These are phyloP conservation scores for Tipula helvola DNA, from an alignment of 2,888 invertebrate species.

Conservation along the genomic window DNA sequence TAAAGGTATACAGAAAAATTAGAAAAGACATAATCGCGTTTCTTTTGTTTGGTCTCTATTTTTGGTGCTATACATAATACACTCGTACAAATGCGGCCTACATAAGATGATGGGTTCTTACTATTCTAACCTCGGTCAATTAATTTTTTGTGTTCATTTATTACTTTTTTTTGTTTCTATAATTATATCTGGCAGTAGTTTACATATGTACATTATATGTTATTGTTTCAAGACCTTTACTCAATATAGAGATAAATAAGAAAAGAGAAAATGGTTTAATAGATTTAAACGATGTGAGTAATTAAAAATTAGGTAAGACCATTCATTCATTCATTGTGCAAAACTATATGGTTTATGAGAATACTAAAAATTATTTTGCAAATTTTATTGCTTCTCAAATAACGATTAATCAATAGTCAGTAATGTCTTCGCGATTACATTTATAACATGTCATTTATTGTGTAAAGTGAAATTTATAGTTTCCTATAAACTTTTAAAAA, in stretches of 20 bases:
- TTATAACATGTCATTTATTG: not conserved
- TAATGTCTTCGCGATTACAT: not conserved
- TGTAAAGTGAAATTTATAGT: not conserved
- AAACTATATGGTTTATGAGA: not conserved
- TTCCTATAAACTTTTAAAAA: not conserved
- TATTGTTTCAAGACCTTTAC: not conserved
- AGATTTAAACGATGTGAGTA: not conserved
- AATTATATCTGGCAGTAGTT: not conserved
- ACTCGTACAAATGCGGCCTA: not conserved
- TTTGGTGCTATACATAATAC: not conserved
- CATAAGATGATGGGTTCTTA: not conserved
- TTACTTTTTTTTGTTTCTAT: not conserved
- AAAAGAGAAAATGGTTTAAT: not conserved
- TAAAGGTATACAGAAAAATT: not conserved
- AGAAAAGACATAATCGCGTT: not conserved
- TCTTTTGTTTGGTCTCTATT: not conserved
- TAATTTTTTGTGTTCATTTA: not conserved
- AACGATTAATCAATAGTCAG: not conserved
- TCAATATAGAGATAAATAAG: not conserved
- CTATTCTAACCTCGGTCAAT: not conserved
- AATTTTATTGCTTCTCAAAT: not conserved
- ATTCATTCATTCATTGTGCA: not conserved
- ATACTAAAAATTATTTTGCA: not conserved
- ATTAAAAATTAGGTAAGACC: not conserved
- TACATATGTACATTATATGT: not conserved